Base-by-base conservation (phyloP, 2,797 vertebrate species). In the Hafferia zeledoni region DNA sequence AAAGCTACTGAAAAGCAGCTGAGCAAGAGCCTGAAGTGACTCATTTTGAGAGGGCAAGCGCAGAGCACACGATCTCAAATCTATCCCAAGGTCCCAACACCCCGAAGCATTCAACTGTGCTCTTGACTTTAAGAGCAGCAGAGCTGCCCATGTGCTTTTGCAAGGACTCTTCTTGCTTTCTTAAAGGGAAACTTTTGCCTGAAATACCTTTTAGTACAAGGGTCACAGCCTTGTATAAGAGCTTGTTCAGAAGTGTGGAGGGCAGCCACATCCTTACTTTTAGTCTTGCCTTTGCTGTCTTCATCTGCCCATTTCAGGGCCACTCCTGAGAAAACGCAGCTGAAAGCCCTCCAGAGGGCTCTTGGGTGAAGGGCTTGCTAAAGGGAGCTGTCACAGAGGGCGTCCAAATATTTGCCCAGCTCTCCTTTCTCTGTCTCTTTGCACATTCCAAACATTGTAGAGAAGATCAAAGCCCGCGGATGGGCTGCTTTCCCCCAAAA, bases 381-480 rank as follows among this genome's bases (percentile, higher is more conserved):
- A 41, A 59, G 60, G 61, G 55, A 90, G 17, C 35, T 92, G 76
- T 74, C 83, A 93, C 7, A 3, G 68, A 83, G 72, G 56, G 47
- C 20, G 2, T 74, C 87, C 68, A 89, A 90, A 87, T 93, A 88
- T 90, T 95, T 94, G 72, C 60, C 83, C 9, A 1, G 61, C 78
- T 94, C 92, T 96, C 52, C 83, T 82, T 96, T 90, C 64, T 92
- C 75, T 88, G 64, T 76, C 79, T 80, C 71, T 53, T 93, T 83
- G 71, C 41, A 70, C 89, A 92, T 96, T 95, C 88, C 92, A 86
- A 68, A 75, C 28, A 30, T 90, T 24, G 30, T 50, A 80, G 61
- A 1, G 2, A 68, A 94, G 94, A 97, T 95, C 90, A 96, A 96
- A 97, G 94, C 63, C 83, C 94, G 39, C 44, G 70, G 82, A 74